These are phyloP conservation scores for Battus philenor DNA, from an alignment of 1,140 invertebrate species.

Conservation along the genomic window DNA sequence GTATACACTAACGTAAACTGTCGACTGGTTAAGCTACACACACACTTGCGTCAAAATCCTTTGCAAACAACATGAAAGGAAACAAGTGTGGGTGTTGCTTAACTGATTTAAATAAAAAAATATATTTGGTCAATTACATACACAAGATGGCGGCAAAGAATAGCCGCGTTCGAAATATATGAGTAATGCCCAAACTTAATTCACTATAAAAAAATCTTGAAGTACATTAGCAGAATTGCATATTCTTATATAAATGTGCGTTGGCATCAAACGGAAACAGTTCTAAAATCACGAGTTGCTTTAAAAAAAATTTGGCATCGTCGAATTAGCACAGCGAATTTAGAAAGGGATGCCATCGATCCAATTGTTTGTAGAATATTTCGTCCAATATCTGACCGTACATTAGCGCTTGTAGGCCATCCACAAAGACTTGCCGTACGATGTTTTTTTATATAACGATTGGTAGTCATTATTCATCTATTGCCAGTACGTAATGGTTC, in stretches of 20 bases:
- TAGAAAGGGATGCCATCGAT: too few species aligned
- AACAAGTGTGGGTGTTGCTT: not conserved
- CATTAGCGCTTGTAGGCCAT: too few species aligned
- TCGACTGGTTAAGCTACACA: slow-evolving; percentile 3
- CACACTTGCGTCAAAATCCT: slow-evolving; percentile 6
- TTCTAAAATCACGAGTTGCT: not conserved
- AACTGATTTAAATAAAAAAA: not conserved
- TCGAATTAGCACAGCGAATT: not conserved
- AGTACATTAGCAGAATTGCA: too few species aligned
- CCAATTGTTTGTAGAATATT: too few species aligned
- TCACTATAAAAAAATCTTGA: too few species aligned
- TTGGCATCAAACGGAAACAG: slow-evolving; percentile 7
- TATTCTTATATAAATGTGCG: slow-evolving; percentile 1
- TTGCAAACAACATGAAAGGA: not conserved
- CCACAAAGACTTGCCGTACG: too few species aligned
- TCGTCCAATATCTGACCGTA: too few species aligned
- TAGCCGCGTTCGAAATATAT: too few species aligned
- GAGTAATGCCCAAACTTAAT: slow-evolving; percentile 14
- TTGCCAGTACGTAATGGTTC: too few species aligned
- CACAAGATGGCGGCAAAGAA: too few species aligned
- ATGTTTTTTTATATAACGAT: too few species aligned
- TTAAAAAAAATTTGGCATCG: slow-evolving; percentile 7
- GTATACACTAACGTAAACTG: not conserved
- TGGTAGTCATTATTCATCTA: too few species aligned
- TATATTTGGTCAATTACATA: slow-evolving; percentile 14